Evolutionary conservation across 2,113 vertebrate genomes (phyloP).

Genomic region (Anarrhichthys ocellatus): DNA sequence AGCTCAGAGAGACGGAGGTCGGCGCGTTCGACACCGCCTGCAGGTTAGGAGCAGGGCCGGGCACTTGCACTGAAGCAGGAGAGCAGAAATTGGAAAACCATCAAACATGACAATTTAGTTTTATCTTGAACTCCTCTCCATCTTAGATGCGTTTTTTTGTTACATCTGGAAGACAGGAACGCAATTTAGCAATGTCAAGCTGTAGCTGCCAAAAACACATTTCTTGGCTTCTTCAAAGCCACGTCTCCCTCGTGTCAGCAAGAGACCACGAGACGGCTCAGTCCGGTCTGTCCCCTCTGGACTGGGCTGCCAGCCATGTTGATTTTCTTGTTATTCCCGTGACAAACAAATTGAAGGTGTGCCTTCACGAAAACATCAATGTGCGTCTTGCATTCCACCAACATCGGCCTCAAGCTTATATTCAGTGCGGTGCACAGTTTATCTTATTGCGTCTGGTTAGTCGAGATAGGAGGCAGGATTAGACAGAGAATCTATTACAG

Average conservation of each 20-base stretch:
- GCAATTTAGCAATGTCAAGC: neutral
- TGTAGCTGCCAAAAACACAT: slow-evolving; percentile 28
- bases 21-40: slow-evolving; percentile 85
- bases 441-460: slow-evolving; percentile 55
- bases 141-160: neutral
- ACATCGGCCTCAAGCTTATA: neutral
- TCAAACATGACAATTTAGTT: neutral
- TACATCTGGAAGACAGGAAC: neutral
- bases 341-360: slow-evolving; percentile 13
- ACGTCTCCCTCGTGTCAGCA: neutral
- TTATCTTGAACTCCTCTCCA: neutral
- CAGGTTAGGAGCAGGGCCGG: slow-evolving; percentile 94
- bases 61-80: slow-evolving; percentile 90
- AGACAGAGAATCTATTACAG: slow-evolving; percentile 8
- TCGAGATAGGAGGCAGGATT: slow-evolving; percentile 8
- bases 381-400: neutral
- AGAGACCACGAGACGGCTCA: neutral
- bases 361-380: slow-evolving; percentile 12
- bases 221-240: slow-evolving; percentile 26
- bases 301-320: slow-evolving; percentile 28
- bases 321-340: slow-evolving; percentile 22
- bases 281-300: slow-evolving; percentile 5
- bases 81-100: slow-evolving; percentile 19
- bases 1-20: slow-evolving; percentile 87
- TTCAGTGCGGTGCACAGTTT: slow-evolving; percentile 20